Conservation (phyloP, 2,888 invertebrate species). For the Abrostola triplasia region DNA sequence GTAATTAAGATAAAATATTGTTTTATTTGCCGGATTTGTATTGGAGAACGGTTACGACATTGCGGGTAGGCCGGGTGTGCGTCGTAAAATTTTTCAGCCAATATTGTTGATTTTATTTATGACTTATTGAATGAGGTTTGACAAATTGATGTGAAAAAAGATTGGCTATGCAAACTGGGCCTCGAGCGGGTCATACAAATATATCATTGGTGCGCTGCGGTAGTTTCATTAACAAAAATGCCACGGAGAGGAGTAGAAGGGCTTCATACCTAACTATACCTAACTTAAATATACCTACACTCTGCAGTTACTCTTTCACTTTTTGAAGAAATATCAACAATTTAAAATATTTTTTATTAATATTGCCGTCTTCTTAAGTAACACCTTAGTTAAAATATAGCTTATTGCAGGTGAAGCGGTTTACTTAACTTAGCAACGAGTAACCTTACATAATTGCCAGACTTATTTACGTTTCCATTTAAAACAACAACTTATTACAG, state of each 20-base stretch:
- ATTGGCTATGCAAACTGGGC: constrained; percentile 15
- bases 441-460: no score
- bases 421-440: no score
- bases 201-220: background rate
- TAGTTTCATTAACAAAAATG: background rate
- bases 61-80: constrained; percentile 30
- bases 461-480: no score
- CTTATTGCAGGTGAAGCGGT: background rate
- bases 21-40: constrained; percentile 58
- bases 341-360: no score
- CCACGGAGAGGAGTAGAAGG: background rate
- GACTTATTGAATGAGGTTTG: constrained; percentile 41
- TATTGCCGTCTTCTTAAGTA: no score
- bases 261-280: no score
- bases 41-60: constrained; percentile 39
- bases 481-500: background rate
- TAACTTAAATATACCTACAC: no score
- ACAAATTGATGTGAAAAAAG: constrained; percentile 40
- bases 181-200: background rate
- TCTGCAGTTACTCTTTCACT: no score
- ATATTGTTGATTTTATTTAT: constrained; percentile 53
- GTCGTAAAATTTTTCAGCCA: constrained; percentile 39
- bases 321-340: no score
- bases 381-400: no score
- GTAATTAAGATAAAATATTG: constrained; percentile 72